A percentile compares a stretch with the other conserved stretches of the same genome.
Evolutionary conservation across 1,140 invertebrate genomes (phyloP).

Genomic region (Oreohelix idahoensis): DNA sequence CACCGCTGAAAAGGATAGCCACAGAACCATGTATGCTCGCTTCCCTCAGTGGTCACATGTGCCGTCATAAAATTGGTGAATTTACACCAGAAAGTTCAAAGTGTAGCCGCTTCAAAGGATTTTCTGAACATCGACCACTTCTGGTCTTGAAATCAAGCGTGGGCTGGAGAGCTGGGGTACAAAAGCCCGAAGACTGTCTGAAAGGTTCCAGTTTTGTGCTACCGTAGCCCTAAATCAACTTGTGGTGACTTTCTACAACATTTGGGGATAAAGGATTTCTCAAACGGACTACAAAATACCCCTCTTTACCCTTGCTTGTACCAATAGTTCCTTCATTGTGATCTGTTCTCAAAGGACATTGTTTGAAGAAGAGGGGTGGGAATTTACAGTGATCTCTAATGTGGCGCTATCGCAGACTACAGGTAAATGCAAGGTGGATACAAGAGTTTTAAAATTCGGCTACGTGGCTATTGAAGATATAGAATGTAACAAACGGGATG

Average conservation of each 20-base stretch:
- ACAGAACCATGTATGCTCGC: background rate
- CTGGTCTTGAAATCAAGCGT: conserved; percentile 3
- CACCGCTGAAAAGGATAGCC: background rate
- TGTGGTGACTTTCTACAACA: background rate
- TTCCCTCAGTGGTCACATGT: background rate
- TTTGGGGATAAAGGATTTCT: background rate
- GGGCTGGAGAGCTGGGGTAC: background rate
- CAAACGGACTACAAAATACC: background rate
- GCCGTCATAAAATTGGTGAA: conserved; percentile 14
- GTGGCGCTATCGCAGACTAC: too few species aligned
- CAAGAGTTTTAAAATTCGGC: too few species aligned
- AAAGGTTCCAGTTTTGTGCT: background rate
- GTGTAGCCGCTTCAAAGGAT: conserved; percentile 12
- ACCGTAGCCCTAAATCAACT: conserved; percentile 15
- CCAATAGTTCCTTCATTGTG: background rate
- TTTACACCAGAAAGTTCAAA: conserved; percentile 22
- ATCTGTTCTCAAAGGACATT: background rate
- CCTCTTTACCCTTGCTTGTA: background rate
- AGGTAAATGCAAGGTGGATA: too few species aligned
- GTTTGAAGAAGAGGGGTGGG: background rate
- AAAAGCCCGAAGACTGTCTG: background rate
- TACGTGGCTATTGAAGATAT: background rate
- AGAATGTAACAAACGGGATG: background rate
- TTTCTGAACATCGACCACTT: background rate
- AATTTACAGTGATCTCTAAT: too few species aligned